These are phyloP conservation scores for Pachyrhynchus sulphureomaculatus DNA, from an alignment of 1,140 invertebrate species.

Conservation along the genomic window DNA sequence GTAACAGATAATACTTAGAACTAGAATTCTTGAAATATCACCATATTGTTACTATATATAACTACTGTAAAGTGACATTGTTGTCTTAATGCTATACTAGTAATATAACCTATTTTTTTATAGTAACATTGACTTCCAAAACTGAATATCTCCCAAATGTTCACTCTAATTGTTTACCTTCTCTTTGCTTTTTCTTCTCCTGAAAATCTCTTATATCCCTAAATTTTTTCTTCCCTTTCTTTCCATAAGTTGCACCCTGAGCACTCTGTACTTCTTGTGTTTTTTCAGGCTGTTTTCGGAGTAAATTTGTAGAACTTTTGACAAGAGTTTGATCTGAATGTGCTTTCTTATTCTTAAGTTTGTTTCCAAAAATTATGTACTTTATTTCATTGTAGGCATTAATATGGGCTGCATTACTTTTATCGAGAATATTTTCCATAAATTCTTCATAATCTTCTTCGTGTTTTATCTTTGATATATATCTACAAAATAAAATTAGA, in stretches of 20 bases:
- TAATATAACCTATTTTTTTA: too few relatives aligned
- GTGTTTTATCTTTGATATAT: conserved; percentile 64
- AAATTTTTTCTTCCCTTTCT: conserved; percentile 43
- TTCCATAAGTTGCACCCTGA: conserved; percentile 24
- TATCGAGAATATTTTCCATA: conserved; percentile 66
- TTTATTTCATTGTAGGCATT: conserved; percentile 66
- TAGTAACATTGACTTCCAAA: too few relatives aligned
- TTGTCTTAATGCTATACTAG: too few relatives aligned
- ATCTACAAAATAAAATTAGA: conserved; percentile 67
- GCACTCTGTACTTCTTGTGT: not conserved
- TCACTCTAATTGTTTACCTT: conserved; percentile 25
- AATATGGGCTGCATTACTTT: conserved; percentile 63
- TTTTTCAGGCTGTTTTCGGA: not conserved
- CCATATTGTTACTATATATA: too few relatives aligned
- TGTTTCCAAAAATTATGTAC: conserved; percentile 53
- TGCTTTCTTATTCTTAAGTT: conserved; percentile 8
- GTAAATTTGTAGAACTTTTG: not conserved
- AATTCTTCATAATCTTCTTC: conserved; percentile 69
- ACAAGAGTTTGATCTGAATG: not conserved
- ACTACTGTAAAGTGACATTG: too few relatives aligned
- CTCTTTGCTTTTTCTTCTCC: conserved; percentile 36
- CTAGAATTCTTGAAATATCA: too few relatives aligned
- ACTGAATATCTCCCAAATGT: too few relatives aligned
- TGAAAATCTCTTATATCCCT: conserved; percentile 36
- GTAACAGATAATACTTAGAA: too few relatives aligned